Percentiles rank a stretch among this genome's conserved stretches.
Conservation (phyloP, 2,113 vertebrate genomes). For the Nerophis lumbriciformis region DNA sequence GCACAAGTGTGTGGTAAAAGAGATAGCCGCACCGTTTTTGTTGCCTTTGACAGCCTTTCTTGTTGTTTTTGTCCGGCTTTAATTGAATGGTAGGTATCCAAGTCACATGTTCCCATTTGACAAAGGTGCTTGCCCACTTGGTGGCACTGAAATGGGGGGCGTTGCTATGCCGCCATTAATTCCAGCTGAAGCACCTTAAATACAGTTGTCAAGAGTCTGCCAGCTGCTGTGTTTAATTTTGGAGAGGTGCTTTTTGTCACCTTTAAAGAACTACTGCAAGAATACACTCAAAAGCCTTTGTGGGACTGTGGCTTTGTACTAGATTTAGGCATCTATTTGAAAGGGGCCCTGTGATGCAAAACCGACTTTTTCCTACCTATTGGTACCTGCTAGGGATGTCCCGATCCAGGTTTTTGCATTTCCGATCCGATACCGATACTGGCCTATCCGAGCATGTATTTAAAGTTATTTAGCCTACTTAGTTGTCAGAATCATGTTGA, state of each 20-base stretch:
- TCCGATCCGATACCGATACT: too few relatives aligned
- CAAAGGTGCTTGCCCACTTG: slow-evolving; percentile 14
- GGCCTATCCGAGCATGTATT: too few relatives aligned
- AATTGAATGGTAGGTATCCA: slow-evolving; percentile 18
- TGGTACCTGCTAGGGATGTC: too few relatives aligned
- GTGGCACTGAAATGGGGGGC: slow-evolving; percentile 6
- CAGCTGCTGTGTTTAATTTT: slow-evolving; percentile 45
- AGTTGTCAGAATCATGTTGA: too few relatives aligned
- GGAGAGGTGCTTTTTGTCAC: slow-evolving; percentile 23
- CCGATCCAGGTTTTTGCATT: too few relatives aligned
- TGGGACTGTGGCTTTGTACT: background rate
- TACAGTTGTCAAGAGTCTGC: slow-evolving; percentile 28
- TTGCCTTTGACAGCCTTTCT: slow-evolving; percentile 12
- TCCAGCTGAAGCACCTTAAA: slow-evolving; percentile 15
- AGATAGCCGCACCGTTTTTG: background rate
- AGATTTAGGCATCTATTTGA: slow-evolving; percentile 10
- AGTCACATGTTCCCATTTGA: slow-evolving; percentile 27
- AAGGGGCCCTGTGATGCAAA: too few relatives aligned
- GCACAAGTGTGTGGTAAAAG: background rate
- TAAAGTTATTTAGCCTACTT: too few relatives aligned
- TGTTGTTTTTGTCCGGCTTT: slow-evolving; percentile 4
- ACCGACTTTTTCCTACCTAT: too few relatives aligned
- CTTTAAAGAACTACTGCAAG: slow-evolving; percentile 1
- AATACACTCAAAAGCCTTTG: slow-evolving; percentile 7
- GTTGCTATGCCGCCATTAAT: slow-evolving; percentile 17